Percentiles rank a stretch among this genome's conserved stretches.
Evolutionary conservation across 2,113 vertebrate genomes (phyloP).

Genomic region (Pelodiscus sinensis): DNA sequence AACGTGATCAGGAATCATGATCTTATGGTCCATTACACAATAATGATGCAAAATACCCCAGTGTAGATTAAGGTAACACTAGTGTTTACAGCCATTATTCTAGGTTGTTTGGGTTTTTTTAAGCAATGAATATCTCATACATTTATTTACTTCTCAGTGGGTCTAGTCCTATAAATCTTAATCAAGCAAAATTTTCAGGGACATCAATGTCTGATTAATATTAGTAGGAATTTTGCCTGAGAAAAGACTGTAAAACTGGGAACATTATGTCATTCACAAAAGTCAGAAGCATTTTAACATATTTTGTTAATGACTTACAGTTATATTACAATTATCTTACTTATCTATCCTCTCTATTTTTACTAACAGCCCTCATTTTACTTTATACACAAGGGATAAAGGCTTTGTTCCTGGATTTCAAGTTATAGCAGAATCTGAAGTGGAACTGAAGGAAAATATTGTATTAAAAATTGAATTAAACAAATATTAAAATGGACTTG

Average conservation of each 20-base stretch:
- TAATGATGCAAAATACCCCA: not conserved
- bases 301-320: not conserved
- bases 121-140: not conserved
- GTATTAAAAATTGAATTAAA: not conserved
- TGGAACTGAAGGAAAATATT: not conserved
- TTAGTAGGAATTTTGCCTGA: not conserved
- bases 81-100: not conserved
- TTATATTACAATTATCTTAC: not conserved
- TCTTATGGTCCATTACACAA: not conserved
- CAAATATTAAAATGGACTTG: not conserved
- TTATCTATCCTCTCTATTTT: not conserved
- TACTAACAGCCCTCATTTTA: not conserved
- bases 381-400: not conserved
- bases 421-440: not conserved
- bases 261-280: not conserved
- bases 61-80: not conserved
- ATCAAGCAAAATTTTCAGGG: not conserved
- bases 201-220: not conserved
- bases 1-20: constrained; percentile 7
- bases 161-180: not conserved
- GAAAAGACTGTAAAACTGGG: not conserved
- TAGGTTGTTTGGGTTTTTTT: not conserved
- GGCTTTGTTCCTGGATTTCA: not conserved
- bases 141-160: not conserved
- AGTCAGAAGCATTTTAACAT: not conserved